phyloP scores from a whole-genome alignment of 2,797 vertebrate species.

The Cirrhinus mrigala region DNA sequence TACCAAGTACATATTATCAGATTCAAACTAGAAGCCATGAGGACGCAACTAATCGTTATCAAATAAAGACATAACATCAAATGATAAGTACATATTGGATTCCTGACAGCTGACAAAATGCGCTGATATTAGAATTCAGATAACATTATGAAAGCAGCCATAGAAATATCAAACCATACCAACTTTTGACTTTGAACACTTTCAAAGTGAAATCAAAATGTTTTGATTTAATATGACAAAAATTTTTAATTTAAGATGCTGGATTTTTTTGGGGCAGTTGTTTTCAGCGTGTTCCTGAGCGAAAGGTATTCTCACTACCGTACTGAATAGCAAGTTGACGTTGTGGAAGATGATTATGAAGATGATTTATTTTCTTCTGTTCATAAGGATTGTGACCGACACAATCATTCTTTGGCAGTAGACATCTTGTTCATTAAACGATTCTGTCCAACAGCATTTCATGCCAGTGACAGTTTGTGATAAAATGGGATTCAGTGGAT shows the following conservation, averaged over 20 bases:
- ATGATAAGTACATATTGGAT: not conserved
- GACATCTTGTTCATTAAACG: slow-evolving; percentile 55
- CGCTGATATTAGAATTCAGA: not conserved
- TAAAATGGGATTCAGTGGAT: slow-evolving; percentile 45
- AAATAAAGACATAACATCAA: not conserved
- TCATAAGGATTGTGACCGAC: not conserved
- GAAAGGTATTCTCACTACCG: not conserved
- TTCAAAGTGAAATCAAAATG: slow-evolving; percentile 2
- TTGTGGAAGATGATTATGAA: slow-evolving; percentile 3
- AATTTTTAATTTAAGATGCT: not conserved
- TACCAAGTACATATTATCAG: not conserved
- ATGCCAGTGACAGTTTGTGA: slow-evolving; percentile 13
- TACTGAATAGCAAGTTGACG: not conserved
- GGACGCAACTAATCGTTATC: not conserved
- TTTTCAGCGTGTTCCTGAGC: slow-evolving; percentile 34
- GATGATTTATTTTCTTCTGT: slow-evolving; percentile 6
- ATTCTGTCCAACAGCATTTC: slow-evolving; percentile 23
- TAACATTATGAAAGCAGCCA: slow-evolving; percentile 3
- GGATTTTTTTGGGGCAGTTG: slow-evolving; percentile 3
- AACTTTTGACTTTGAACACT: not conserved
- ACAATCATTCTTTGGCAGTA: slow-evolving; percentile 72
- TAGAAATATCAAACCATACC: not conserved
- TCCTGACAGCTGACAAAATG: not conserved
- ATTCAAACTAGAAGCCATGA: not conserved
- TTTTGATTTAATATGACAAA: not conserved